These are phyloP conservation scores for Acrocephalus scirpaceus DNA, from an alignment of 2,797 vertebrate species.

Conservation along the genomic window DNA sequence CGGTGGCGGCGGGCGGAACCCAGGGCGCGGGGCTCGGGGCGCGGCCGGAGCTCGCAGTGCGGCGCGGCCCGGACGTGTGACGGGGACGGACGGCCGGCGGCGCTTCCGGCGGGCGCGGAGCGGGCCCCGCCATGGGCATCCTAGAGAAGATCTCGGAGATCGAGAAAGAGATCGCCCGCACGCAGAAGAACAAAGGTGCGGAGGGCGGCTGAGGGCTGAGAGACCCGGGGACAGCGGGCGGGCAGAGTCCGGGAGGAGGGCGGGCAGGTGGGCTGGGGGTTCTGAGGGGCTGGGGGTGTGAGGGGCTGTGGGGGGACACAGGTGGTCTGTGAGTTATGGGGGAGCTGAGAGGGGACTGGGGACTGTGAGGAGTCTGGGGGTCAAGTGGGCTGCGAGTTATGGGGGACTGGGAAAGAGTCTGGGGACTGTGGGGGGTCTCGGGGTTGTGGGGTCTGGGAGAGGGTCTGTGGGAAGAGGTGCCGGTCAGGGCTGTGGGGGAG, in stretches of 20 bases:
- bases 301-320: not conserved
- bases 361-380: not conserved
- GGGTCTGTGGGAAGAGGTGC: not conserved
- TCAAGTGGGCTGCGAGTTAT: not conserved
- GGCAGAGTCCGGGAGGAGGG: not conserved
- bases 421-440: not conserved
- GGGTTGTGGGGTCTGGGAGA: not conserved
- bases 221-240: not conserved
- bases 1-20: conserved; percentile 12
- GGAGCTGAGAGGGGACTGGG: not conserved
- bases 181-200: conserved; percentile 97
- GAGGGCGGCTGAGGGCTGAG: not conserved
- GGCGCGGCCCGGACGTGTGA: not conserved
- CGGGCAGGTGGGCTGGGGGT: not conserved
- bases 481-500: not conserved
- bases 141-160: conserved; percentile 95
- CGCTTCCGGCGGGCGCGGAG: conserved; percentile 1
- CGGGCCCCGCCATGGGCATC: conserved; percentile 85
- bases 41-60: conserved; percentile 1
- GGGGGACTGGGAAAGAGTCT: not conserved
- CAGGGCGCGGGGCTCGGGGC: not conserved
- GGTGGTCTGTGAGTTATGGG: not conserved
- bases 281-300: not conserved
- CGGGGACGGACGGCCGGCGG: not conserved
- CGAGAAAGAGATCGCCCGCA: conserved; percentile 94